phyloP scores from a whole-genome alignment of 2,888 invertebrate species.

The Tineola bisselliella region DNA sequence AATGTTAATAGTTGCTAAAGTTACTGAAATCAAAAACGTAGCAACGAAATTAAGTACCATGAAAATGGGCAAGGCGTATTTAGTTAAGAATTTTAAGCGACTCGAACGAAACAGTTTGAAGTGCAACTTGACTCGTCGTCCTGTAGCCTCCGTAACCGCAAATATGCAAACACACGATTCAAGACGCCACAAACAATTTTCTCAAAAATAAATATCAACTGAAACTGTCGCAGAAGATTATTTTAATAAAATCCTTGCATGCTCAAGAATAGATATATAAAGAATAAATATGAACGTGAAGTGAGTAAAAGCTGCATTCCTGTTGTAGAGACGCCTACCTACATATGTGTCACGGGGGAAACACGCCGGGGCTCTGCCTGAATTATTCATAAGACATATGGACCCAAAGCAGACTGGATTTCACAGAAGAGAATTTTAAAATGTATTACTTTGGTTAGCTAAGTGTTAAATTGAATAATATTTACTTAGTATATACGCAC shows the following conservation, averaged over 20 bases:
- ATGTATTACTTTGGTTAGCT: constrained; percentile 25
- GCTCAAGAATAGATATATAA: neutral
- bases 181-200: neutral
- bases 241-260: constrained; percentile 4
- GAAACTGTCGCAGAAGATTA: neutral
- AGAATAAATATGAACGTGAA: neutral
- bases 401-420: constrained; percentile 65
- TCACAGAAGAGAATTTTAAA: constrained; percentile 60
- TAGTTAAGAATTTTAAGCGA: neutral
- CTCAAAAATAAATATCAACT: constrained; percentile 4
- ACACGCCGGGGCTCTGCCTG: constrained; percentile 46
- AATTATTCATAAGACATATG: constrained; percentile 66
- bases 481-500: neutral
- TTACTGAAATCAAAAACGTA: neutral
- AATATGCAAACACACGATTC: neutral
- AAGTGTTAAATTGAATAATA: constrained; percentile 7
- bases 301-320: constrained; percentile 10
- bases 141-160: neutral
- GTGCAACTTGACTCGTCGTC: neutral
- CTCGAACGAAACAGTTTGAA: neutral
- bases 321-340: constrained; percentile 11
- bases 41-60: neutral
- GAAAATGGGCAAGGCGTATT: neutral
- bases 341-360: constrained; percentile 24
- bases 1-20: neutral